Base-by-base conservation (phyloP, 2,797 vertebrate genomes). In the Apogon talboti region DNA sequence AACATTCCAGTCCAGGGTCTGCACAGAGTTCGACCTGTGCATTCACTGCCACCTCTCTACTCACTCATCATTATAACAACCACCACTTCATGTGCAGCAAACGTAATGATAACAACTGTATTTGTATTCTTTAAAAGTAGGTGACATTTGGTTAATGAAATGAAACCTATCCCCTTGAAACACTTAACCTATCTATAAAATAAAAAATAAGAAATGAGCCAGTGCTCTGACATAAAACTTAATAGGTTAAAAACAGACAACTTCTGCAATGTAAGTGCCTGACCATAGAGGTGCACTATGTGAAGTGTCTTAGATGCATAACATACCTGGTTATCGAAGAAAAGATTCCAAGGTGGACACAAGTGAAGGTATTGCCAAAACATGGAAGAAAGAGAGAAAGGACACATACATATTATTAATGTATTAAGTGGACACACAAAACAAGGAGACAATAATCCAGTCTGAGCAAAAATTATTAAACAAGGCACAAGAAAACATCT, bases 311-410 rank as follows among this genome's bases (percentile, higher is more conserved):
- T 30, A 13, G 42, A 57, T 19, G n/a, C 10, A 3, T 80, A 62
- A 83, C 81, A 79, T 90, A 92, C 91, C 89, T 92, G 82, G 61
- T 75, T 14, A 73, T 38, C 38, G 35, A 5, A 71, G 24, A 48
- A 0, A 62, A 16, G 62, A 80, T 75, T 71, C 52, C 63, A 63
- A 28, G 62, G 38, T 16, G 12, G 0, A 13, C 5, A 1, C 14
- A 19, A 37, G 48, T 0, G 10, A 45, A 38, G 28, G 30, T 37
- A 65, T 55, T 74, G 59, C 14, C 48, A 43, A 55, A 52, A 84
- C 13, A 84, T 78, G 60, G 37, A 80, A 85, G 50, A 76, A 52
- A 80, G 21, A 46, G 71, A 66, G 33, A 66, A 35, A 72, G 53
- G 30, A 50, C 48, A 46, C 62, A 75, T 15, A 52, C 15, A 48